Percentiles rank a stretch among this genome's conserved stretches.
Conservation (phyloP, 2,797 vertebrate genomes). For the Pseudomugil tenellus region DNA sequence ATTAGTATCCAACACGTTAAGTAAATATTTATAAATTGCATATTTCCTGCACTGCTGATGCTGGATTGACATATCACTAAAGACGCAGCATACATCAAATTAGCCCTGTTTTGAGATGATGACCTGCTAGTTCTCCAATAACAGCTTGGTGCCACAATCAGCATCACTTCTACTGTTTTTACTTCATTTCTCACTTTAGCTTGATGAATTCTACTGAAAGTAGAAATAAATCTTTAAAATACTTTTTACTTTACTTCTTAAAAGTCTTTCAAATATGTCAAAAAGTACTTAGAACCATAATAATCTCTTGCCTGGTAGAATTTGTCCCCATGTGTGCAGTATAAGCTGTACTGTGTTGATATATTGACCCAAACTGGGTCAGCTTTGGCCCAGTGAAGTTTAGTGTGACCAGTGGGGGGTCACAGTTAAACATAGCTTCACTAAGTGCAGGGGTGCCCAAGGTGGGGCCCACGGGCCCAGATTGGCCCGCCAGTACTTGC, state of each 20-base stretch:
- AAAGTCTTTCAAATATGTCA: no score
- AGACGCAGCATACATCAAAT: background rate
- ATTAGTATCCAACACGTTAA: background rate
- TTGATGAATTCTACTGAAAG: no score
- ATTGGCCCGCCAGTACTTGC: background rate
- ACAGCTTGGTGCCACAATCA: no score
- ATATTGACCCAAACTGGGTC: background rate
- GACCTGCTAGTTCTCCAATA: no score
- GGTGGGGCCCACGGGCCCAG: no score
- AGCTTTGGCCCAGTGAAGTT: background rate
- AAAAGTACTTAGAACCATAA: no score
- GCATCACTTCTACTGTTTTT: no score
- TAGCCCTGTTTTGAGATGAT: background rate
- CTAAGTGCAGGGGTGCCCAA: background rate
- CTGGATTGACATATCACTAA: background rate
- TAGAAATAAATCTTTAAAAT: no score
- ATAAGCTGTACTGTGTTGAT: background rate
- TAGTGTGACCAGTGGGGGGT: background rate
- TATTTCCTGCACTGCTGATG: background rate
- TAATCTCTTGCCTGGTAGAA: background rate
- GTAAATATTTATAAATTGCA: background rate
- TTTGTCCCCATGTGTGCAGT: background rate
- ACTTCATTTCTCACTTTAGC: no score
- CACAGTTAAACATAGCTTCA: background rate
- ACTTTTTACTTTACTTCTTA: no score